Percentiles rank a stretch among this genome's conserved stretches.
These are phyloP conservation scores for Colinus virginianus DNA, from an alignment of 2,113 vertebrate genomes.

Conservation along the genomic window DNA sequence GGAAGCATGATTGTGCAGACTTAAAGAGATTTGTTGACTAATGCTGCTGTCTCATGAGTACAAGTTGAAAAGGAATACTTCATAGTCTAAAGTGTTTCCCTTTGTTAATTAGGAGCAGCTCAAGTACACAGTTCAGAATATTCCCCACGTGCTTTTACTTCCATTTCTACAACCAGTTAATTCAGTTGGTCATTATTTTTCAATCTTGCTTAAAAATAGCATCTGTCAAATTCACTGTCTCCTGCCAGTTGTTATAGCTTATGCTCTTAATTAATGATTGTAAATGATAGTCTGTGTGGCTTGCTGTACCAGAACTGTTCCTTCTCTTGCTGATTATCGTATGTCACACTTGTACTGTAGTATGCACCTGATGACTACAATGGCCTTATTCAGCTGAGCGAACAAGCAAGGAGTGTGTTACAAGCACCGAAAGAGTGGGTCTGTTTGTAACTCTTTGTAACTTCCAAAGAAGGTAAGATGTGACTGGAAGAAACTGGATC, in stretches of 20 bases:
- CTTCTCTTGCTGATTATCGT: slow-evolving; percentile 74
- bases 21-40: neutral
- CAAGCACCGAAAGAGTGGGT: slow-evolving; percentile 98
- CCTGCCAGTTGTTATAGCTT: slow-evolving; percentile 51
- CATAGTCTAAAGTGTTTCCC: neutral
- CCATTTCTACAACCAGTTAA: neutral
- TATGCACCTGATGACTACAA: slow-evolving; percentile 94
- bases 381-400: slow-evolving; percentile 92
- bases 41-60: neutral
- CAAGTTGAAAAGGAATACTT: neutral
- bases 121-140: neutral
- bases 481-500: neutral
- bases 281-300: slow-evolving; percentile 44
- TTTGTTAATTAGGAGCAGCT: neutral
- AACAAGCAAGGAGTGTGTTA: slow-evolving; percentile 93
- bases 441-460: slow-evolving; percentile 90
- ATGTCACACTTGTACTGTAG: slow-evolving; percentile 86
- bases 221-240: slow-evolving; percentile 34
- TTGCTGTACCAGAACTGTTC: slow-evolving; percentile 49
- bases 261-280: slow-evolving; percentile 3
- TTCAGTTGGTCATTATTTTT: neutral
- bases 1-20: neutral
- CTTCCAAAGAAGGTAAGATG: slow-evolving; percentile 75
- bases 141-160: neutral
- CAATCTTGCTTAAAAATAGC: neutral